phyloP scores from a whole-genome alignment of 2,113 vertebrate species.

The Fregata magnificens region DNA sequence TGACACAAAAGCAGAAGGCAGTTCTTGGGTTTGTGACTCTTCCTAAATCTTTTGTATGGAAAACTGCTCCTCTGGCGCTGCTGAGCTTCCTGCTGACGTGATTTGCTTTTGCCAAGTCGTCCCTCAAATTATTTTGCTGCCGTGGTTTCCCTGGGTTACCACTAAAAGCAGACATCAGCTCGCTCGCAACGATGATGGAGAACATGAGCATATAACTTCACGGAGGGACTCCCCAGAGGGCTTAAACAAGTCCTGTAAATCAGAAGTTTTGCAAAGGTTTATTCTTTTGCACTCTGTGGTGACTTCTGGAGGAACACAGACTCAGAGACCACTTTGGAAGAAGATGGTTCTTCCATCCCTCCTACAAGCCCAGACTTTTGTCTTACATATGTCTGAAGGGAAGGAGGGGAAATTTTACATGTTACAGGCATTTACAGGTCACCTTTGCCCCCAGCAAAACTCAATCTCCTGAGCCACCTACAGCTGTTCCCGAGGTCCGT shows the following conservation, averaged over 20 bases:
- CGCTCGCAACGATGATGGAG: fast-evolving
- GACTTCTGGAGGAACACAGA: background rate
- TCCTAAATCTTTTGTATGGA: background rate
- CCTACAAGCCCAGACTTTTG: background rate
- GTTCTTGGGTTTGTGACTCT: background rate
- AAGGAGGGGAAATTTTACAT: background rate
- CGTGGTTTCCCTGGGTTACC: slow-evolving; percentile 33
- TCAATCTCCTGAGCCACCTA: background rate
- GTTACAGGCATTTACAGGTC: background rate
- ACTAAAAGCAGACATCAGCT: background rate
- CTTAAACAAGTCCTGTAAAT: background rate
- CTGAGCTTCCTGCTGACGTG: background rate
- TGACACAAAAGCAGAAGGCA: background rate
- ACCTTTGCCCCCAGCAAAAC: background rate
- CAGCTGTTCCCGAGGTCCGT: background rate
- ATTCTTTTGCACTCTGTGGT: background rate
- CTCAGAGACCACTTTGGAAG: background rate
- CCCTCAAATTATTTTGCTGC: background rate
- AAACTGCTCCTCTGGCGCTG: background rate
- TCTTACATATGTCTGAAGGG: background rate
- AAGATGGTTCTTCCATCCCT: background rate
- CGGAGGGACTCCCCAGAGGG: background rate
- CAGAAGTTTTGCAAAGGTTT: background rate
- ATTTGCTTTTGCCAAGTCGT: background rate
- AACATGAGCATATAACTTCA: background rate